Evolutionary conservation across 2,888 invertebrate species (phyloP).

Genomic region (Drosophila greeni): DNA sequence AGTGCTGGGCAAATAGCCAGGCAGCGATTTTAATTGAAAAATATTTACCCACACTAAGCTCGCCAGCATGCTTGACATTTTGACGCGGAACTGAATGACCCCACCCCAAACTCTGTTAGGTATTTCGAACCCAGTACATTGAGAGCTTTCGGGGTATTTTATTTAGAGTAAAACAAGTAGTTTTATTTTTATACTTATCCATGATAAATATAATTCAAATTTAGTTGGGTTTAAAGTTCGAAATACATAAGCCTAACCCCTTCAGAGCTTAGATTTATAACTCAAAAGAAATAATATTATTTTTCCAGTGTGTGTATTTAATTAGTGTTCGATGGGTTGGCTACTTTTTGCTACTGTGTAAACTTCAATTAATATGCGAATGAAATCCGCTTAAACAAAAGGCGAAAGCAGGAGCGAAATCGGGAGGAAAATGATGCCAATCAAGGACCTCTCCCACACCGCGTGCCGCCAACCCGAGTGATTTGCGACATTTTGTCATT

Average conservation of each 20-base stretch:
- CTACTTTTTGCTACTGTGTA: conserved; percentile 59
- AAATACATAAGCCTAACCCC: background rate
- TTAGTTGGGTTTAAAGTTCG: background rate
- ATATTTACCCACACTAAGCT: conserved; percentile 60
- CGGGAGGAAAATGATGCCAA: conserved; percentile 50
- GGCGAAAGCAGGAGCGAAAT: conserved; percentile 24
- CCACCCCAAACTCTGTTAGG: conserved; percentile 33
- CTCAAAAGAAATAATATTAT: conserved; percentile 9
- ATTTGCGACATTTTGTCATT: conserved; percentile 71
- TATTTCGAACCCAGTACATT: conserved; percentile 23
- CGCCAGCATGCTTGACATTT: conserved; percentile 60
- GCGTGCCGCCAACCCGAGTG: conserved; percentile 37
- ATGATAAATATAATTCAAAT: too few relatives aligned
- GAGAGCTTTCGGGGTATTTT: background rate
- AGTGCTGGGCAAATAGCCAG: conserved; percentile 65
- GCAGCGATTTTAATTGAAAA: conserved; percentile 69
- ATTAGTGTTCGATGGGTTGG: conserved; percentile 36
- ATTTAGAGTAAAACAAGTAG: too few relatives aligned
- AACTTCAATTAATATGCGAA: conserved; percentile 71
- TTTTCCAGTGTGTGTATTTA: conserved; percentile 36
- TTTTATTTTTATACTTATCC: too few relatives aligned
- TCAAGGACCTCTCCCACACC: conserved; percentile 40
- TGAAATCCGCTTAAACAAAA: conserved; percentile 68
- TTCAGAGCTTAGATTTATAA: background rate
- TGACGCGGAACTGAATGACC: conserved; percentile 43